Conservation (phyloP, 2,888 invertebrate genomes). For the Nasonia oneida region DNA sequence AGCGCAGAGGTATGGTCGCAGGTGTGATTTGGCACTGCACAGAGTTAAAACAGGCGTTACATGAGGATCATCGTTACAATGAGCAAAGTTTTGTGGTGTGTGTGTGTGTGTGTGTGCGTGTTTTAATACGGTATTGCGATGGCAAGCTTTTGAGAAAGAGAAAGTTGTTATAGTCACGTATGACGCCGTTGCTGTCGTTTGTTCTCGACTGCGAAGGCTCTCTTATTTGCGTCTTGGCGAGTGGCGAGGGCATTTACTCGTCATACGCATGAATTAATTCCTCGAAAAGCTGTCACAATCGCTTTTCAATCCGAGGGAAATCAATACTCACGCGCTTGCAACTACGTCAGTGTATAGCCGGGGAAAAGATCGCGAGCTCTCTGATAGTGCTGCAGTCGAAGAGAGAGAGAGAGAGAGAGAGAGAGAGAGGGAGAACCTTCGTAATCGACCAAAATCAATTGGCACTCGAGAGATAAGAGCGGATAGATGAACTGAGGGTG, state of each 20-base stretch:
- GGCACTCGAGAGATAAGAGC: conserved; percentile 42
- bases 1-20: conserved; percentile 62
- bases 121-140: background rate
- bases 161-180: background rate
- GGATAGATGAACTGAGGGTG: conserved; percentile 16
- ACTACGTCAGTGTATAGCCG: background rate
- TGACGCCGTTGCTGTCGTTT: background rate
- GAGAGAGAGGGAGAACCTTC: background rate
- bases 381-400: background rate
- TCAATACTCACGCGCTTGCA: background rate
- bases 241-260: background rate
- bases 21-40: conserved; percentile 62
- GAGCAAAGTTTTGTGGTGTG: conserved; percentile 20
- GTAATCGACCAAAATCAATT: conserved; percentile 47
- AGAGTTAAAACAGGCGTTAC: conserved; percentile 60
- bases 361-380: background rate
- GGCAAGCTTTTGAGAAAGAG: too few species aligned
- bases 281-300: background rate
- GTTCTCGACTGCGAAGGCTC: conserved; percentile 9
- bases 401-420: background rate
- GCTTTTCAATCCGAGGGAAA: background rate
- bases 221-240: background rate
- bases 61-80: conserved; percentile 53
- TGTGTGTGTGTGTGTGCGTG: background rate
- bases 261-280: background rate